Conservation (phyloP, 2,113 vertebrate species). For the Euleptes europaea region DNA sequence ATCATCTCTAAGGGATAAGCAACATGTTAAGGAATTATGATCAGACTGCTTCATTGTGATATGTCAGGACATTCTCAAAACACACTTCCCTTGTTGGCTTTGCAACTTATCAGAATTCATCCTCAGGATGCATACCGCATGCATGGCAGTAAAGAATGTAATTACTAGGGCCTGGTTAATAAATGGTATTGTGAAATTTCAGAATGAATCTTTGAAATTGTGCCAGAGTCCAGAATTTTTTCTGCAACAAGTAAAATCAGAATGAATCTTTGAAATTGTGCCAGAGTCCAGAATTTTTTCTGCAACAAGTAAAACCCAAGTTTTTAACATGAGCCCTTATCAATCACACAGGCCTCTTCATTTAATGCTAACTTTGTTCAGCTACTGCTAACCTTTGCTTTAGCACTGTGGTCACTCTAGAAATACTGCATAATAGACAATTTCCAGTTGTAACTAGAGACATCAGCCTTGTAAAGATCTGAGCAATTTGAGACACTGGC, state of each 20-base stretch:
- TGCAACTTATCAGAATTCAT: not conserved
- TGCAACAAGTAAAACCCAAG: not conserved
- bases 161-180: not conserved
- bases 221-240: not conserved
- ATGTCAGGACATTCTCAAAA: not conserved
- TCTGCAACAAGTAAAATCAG: not conserved
- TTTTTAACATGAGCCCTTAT: not conserved
- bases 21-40: not conserved
- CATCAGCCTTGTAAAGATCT: conserved; percentile 27
- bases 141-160: not conserved
- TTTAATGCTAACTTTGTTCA: conserved; percentile 45
- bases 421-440: conserved; percentile 42
- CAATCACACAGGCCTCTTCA: not conserved
- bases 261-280: not conserved
- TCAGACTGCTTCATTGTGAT: not conserved
- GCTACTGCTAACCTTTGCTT: conserved; percentile 46
- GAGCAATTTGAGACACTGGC: conserved; percentile 35
- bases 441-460: conserved; percentile 67
- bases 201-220: not conserved
- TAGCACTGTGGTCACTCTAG: conserved; percentile 16
- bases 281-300: not conserved
- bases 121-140: not conserved
- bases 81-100: not conserved
- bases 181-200: not conserved
- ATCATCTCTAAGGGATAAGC: not conserved